Conservation (phyloP, 2,113 vertebrate genomes). For the Corythornis madagascariensis region DNA sequence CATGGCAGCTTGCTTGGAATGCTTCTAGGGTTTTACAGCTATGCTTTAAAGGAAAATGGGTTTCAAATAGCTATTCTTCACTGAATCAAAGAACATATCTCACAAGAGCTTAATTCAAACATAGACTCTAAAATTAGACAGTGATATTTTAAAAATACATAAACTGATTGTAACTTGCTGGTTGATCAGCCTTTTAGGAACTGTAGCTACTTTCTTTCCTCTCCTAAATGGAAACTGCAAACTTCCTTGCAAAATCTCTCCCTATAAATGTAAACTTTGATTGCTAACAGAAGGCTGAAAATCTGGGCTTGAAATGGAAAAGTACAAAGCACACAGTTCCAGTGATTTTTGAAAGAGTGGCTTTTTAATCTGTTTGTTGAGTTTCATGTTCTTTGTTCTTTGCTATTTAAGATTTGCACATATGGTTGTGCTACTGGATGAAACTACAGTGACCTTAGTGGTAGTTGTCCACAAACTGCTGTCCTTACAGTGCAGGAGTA, state of each 20-base stretch:
- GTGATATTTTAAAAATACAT: background rate
- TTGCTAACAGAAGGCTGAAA: background rate
- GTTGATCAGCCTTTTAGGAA: background rate
- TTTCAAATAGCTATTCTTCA: background rate
- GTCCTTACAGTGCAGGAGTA: background rate
- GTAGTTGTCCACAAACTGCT: background rate
- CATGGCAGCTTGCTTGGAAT: background rate
- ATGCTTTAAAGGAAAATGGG: background rate
- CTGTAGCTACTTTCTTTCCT: background rate
- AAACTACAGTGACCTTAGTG: background rate
- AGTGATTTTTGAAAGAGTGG: background rate
- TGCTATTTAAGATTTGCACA: background rate
- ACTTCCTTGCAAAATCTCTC: background rate
- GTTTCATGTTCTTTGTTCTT: conserved; percentile 10
- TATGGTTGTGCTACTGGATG: background rate
- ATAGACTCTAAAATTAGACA: background rate
- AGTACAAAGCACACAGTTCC: background rate
- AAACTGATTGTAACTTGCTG: background rate
- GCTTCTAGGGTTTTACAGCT: background rate
- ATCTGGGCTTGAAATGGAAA: background rate
- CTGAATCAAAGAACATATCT: background rate
- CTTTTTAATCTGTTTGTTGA: background rate
- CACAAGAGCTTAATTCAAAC: background rate
- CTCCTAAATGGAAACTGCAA: background rate
- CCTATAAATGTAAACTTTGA: conserved; percentile 1